A percentile compares a stretch with the other conserved stretches of the same genome.
Evolutionary conservation across 2,113 vertebrate species (phyloP).

Genomic region (Odocoileus virginianus): DNA sequence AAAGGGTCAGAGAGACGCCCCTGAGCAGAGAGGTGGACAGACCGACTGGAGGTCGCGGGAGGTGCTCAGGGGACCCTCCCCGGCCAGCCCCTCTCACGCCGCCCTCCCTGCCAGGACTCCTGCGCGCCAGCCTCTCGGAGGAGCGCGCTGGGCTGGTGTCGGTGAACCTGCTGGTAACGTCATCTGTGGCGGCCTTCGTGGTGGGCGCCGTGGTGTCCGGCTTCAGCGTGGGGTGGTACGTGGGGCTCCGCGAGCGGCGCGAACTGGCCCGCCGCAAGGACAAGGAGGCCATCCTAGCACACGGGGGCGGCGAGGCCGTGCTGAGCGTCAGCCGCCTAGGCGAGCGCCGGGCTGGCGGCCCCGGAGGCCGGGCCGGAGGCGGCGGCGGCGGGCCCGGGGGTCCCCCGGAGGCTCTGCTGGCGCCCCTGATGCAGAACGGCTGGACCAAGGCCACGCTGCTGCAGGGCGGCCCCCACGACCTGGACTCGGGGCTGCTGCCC

Average conservation of each 20-base stretch:
- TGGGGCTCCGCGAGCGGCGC: constrained; percentile 91
- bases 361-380: constrained; percentile 59
- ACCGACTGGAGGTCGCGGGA: background rate
- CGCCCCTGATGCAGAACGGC: constrained; percentile 88
- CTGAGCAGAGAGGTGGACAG: background rate
- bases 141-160: constrained; percentile 93
- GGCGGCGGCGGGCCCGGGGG: constrained; percentile 76
- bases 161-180: constrained; percentile 93
- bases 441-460: constrained; percentile 86
- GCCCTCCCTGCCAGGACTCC: constrained; percentile 81
- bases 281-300: constrained; percentile 91
- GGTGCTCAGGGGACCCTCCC: rapidly evolving
- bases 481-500: constrained; percentile 92
- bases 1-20: background rate
- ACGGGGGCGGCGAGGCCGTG: constrained; percentile 85
- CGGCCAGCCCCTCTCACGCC: background rate
- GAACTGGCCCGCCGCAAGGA: constrained; percentile 89
- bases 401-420: constrained; percentile 83
- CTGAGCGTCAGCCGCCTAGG: constrained; percentile 93
- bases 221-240: constrained; percentile 94
- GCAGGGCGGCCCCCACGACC: constrained; percentile 81
- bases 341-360: constrained; percentile 73
- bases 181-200: constrained; percentile 93
- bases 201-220: constrained; percentile 94
- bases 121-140: constrained; percentile 92